Evolutionary conservation across 1,140 invertebrate species (phyloP).

Genomic region (Drosophila kanapiae): DNA sequence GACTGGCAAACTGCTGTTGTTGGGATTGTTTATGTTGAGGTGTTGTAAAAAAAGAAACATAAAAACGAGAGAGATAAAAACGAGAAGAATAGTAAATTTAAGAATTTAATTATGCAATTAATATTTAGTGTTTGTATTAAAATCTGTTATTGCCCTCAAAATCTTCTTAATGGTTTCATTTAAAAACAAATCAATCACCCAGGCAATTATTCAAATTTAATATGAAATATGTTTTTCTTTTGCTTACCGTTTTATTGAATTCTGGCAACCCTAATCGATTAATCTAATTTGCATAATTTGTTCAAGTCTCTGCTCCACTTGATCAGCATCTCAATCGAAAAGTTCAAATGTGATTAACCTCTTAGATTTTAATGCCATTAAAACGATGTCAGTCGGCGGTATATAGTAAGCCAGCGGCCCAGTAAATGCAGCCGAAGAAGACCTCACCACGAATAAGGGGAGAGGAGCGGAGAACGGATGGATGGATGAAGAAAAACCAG

Average conservation of each 20-base stretch:
- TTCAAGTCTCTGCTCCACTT: slow-evolving; percentile 35
- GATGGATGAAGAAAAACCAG: slow-evolving; percentile 51
- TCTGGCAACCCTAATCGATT: slow-evolving; percentile 25
- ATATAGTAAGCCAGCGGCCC: slow-evolving; percentile 24
- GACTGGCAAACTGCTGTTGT: slow-evolving; percentile 52
- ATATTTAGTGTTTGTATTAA: not conserved
- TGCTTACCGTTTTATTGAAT: slow-evolving; percentile 5
- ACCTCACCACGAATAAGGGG: slow-evolving; percentile 8
- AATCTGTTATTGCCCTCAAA: not conserved
- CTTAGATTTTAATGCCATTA: slow-evolving; percentile 71
- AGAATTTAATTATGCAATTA: no score
- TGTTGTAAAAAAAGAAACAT: slow-evolving; percentile 6
- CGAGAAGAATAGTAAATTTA: no score
- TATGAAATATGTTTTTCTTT: not conserved
- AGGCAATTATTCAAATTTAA: not conserved
- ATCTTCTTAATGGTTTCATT: not conserved
- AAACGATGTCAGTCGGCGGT: slow-evolving; percentile 70
- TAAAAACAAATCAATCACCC: not conserved
- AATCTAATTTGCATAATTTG: slow-evolving; percentile 31
- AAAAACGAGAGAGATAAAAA: no score
- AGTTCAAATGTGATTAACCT: slow-evolving; percentile 84
- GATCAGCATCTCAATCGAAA: slow-evolving; percentile 26
- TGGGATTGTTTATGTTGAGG: slow-evolving; percentile 41
- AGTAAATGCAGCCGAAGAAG: slow-evolving; percentile 46
- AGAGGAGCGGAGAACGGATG: not conserved